phyloP scores from a whole-genome alignment of 30 jellyfish, hydroid and myxozoan genomes.

The Morbakka virulenta region DNA sequence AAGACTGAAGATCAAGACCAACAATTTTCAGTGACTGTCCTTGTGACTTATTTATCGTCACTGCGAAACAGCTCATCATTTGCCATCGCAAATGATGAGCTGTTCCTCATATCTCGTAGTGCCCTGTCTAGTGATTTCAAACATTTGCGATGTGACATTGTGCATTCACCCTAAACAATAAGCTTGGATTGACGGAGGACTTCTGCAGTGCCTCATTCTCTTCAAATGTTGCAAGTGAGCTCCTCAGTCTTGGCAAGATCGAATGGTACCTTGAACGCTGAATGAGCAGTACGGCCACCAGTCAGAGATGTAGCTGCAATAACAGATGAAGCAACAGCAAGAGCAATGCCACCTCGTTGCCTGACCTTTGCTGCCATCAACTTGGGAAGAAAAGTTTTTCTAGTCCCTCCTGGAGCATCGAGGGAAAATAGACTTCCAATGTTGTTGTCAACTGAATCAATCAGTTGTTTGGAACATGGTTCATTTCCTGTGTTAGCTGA shows the following conservation, averaged over 20 bases:
- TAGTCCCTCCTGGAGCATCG: conserved; percentile 29
- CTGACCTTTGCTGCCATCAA: neutral
- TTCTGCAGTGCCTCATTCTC: too few relatives aligned
- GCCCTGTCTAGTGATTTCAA: too few relatives aligned
- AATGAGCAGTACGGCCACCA: conserved; percentile 20
- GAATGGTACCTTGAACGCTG: conserved; percentile 4
- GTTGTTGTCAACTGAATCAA: neutral
- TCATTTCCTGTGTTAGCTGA: too few relatives aligned
- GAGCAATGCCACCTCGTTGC: conserved; percentile 1
- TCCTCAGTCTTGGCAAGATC: neutral
- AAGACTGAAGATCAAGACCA: conserved; percentile 21
- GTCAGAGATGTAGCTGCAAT: conserved; percentile 7
- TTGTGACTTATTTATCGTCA: conserved; percentile 56
- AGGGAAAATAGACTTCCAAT: conserved; percentile 1
- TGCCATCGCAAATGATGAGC: too few relatives aligned
- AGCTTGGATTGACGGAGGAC: too few relatives aligned
- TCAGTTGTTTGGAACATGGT: neutral
- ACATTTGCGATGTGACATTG: too few relatives aligned
- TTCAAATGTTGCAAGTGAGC: too few relatives aligned
- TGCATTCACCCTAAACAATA: too few relatives aligned
- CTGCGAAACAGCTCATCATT: neutral
- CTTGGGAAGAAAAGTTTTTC: conserved; percentile 10
- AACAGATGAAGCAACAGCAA: conserved; percentile 12
- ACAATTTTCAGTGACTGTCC: conserved; percentile 38
- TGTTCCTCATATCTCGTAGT: too few relatives aligned